phyloP scores from a whole-genome alignment of 2,888 invertebrate species.

The Alcis repandata region DNA sequence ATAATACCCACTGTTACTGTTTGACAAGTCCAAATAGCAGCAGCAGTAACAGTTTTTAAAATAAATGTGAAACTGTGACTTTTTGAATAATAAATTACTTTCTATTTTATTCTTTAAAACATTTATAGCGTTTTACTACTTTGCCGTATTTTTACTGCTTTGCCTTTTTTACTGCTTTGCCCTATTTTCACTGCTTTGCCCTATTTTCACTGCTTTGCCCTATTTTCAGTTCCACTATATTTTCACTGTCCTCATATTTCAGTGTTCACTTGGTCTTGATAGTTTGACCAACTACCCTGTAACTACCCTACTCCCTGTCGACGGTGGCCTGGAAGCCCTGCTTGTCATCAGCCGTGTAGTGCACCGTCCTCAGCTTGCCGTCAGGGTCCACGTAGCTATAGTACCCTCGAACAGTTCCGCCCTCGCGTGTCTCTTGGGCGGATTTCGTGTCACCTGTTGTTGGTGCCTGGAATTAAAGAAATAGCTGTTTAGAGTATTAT shows the following conservation, averaged over 20 bases:
- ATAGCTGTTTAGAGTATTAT: background rate
- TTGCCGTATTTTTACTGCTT: background rate
- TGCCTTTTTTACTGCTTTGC: background rate
- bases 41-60: too few species aligned
- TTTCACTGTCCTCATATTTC: background rate
- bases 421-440: constrained; percentile 65
- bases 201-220: background rate
- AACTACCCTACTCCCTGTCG: constrained; percentile 46
- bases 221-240: background rate
- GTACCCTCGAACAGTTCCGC: constrained; percentile 67
- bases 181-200: background rate
- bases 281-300: too few species aligned
- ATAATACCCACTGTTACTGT: too few species aligned
- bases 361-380: constrained; percentile 71
- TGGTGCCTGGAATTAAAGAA: constrained; percentile 65
- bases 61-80: too few species aligned
- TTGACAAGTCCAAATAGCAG: too few species aligned
- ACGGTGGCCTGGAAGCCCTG: constrained; percentile 67
- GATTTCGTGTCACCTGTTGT: constrained; percentile 68
- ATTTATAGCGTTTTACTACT: background rate
- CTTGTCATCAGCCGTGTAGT: constrained; percentile 70
- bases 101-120: too few species aligned
- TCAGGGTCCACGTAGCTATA: constrained; percentile 73
- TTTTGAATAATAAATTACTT: too few species aligned
- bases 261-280: background rate